phyloP scores from a whole-genome alignment of 1,140 invertebrate species.

The Ceratina japonica region DNA sequence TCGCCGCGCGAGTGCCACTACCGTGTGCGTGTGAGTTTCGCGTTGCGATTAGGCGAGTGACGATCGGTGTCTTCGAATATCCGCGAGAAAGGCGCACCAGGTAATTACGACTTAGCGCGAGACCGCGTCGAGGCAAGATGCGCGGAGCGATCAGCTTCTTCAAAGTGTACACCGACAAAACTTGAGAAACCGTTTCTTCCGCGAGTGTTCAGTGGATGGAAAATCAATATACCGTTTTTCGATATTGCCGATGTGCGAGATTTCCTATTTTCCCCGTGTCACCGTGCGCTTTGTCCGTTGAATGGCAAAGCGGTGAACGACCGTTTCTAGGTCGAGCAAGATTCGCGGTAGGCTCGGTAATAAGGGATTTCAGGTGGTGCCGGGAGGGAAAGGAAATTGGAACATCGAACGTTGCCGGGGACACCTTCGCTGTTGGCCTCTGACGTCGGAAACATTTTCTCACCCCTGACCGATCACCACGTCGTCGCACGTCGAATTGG shows the following conservation, averaged over 20 bases:
- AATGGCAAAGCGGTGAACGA: slow-evolving; percentile 39
- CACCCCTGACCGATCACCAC: neutral
- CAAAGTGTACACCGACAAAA: too few relatives aligned
- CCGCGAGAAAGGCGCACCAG: too few relatives aligned
- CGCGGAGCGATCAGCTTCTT: too few relatives aligned
- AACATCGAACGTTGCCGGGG: neutral
- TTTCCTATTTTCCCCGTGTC: neutral
- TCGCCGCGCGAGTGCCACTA: neutral
- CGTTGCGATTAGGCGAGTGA: neutral
- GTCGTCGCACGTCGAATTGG: slow-evolving; percentile 15
- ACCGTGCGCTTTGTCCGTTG: slow-evolving; percentile 3
- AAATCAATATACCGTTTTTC: neutral
- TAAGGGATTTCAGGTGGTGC: neutral
- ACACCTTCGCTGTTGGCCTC: neutral
- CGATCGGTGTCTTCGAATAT: neutral
- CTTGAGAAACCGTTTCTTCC: too few relatives aligned
- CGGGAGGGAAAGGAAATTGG: slow-evolving; percentile 18
- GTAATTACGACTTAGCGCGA: too few relatives aligned
- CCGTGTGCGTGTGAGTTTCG: neutral
- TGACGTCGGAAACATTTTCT: neutral
- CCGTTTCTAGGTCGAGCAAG: slow-evolving; percentile 39
- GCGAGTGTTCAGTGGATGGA: too few relatives aligned
- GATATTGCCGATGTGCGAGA: neutral
- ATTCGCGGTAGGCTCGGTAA: neutral
- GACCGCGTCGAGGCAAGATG: too few relatives aligned